A percentile compares a stretch with the other conserved stretches of the same genome.
phyloP scores from a whole-genome alignment of 2,888 invertebrate genomes.

The Melieria picta region DNA sequence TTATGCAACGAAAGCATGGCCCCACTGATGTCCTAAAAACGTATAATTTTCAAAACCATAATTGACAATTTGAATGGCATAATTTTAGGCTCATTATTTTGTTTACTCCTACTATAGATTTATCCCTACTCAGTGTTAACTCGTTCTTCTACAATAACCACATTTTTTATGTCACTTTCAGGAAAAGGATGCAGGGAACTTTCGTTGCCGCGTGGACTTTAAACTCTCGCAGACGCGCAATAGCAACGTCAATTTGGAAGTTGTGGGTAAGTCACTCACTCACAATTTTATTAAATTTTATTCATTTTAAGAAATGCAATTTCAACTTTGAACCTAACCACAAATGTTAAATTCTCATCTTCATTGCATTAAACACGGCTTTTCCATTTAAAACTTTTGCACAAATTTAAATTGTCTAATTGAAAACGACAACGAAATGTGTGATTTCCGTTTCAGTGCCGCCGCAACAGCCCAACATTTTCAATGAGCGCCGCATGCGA shows the following conservation, averaged over 20 bases:
- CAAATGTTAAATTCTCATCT: too few relatives aligned
- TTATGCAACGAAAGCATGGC: too few relatives aligned
- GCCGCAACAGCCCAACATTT: slow-evolving; percentile 76
- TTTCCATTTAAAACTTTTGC: too few relatives aligned
- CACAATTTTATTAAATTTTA: neutral
- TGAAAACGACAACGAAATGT: too few relatives aligned
- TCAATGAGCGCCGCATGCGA: slow-evolving; percentile 74
- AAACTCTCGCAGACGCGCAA: slow-evolving; percentile 81
- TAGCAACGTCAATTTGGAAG: slow-evolving; percentile 80
- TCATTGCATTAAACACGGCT: too few relatives aligned
- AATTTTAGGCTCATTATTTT: neutral
- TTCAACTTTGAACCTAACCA: neutral
- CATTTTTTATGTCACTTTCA: slow-evolving; percentile 44
- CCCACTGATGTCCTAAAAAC: too few relatives aligned
- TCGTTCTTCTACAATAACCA: slow-evolving; percentile 9
- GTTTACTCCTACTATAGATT: neutral
- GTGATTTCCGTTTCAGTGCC: slow-evolving; percentile 69
- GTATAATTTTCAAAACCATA: too few relatives aligned
- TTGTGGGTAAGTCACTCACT: slow-evolving; percentile 74
- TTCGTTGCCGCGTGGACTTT: slow-evolving; percentile 82
- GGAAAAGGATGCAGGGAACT: slow-evolving; percentile 77
- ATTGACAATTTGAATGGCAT: too few relatives aligned
- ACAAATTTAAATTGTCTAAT: too few relatives aligned
- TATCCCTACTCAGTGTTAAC: neutral
- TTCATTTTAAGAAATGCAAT: neutral